Base-by-base conservation (phyloP, 37 sponge, comb jelly and placozoan genomes). In the Aphrocallistes beatrix region DNA sequence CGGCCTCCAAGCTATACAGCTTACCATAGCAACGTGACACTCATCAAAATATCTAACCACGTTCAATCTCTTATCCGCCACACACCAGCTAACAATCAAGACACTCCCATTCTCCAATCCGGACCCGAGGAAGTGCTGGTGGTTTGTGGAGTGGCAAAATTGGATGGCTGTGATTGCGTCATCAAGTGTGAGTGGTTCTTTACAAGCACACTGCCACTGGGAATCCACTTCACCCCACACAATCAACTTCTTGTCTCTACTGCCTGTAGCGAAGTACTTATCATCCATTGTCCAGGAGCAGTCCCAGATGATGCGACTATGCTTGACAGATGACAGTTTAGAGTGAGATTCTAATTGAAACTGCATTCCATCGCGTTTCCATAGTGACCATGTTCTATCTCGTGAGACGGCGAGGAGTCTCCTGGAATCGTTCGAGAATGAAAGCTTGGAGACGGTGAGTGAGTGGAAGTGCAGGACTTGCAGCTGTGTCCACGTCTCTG, bases 221-320 rank as follows among this genome's bases (percentile, higher is more conserved):
- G 75, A 60, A 6, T 3, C 75, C 25, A 60, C 17, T 6, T 19
- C 8, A 60, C 75, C 75, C 75, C 75, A 60, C 10, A 60, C 75
- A 37, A 51, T 38, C 36, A 95, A 92, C 89, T 88, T 95, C 85
- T 89, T 95, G 81, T 95, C 96, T 81, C 96, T 85, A 8, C 94
- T 93, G 6, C 87, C 96, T 37, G 96, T 95, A 13, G 86, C 90
- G 83, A 95, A 95, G 69, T 88, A 93, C 19, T 21, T 0, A 85
- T 95, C 96, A 89, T 95, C 96, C 37, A 83, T 89, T 0, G 89
- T 50, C 96, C 96, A 95, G 39, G 88, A 88, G 36, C 93, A 93
- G 34, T 87, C 37, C 96, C 96, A 95, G 37, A 95, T 95, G 51
- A 95, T 93, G 13, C 96, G 84, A 10, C 49, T 84, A 84, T 95